Evolutionary conservation across 1,140 invertebrate species (phyloP).

Genomic region (Drosophila saltans): DNA sequence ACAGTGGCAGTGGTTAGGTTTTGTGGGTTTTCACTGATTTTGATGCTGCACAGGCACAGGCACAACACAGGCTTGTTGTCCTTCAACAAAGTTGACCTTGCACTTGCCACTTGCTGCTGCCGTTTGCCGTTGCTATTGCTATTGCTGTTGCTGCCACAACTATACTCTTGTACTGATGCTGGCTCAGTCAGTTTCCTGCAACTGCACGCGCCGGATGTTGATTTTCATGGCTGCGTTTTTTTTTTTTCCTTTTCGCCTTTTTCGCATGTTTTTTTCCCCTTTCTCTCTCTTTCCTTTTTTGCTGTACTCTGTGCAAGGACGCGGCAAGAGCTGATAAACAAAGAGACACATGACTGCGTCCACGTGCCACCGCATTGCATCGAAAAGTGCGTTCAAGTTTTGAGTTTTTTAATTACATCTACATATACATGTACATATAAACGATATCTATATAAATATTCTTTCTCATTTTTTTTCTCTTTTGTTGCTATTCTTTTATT

Average conservation of each 20-base stretch:
- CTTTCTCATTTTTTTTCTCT: constrained; percentile 31
- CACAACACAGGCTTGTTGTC: constrained; percentile 38
- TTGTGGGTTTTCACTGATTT: constrained; percentile 6
- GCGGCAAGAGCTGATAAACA: constrained; percentile 71
- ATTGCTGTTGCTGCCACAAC: constrained; percentile 12
- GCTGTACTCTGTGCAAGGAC: constrained; percentile 62
- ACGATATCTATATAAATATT: background rate
- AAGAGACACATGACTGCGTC: constrained; percentile 61
- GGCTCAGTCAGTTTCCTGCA: constrained; percentile 34
- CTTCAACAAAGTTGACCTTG: constrained; percentile 80
- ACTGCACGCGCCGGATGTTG: constrained; percentile 64
- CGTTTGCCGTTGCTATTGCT: constrained; percentile 16
- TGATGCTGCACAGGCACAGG: constrained; percentile 30
- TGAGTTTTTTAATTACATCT: constrained; percentile 43
- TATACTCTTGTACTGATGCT: constrained; percentile 21
- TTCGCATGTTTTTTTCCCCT: constrained; percentile 10
- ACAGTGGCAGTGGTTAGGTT: constrained; percentile 12
- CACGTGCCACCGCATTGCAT: constrained; percentile 70
- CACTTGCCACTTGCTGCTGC: constrained; percentile 77
- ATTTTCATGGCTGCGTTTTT: constrained; percentile 58
- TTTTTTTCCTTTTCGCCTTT: constrained; percentile 20
- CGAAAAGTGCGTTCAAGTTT: constrained; percentile 70
- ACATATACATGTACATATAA: background rate
- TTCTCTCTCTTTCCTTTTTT: background rate
- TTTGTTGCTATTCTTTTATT: background rate